A percentile compares a stretch with the other conserved stretches of the same genome.
Conservation (phyloP, 2,888 invertebrate species). For the Zygothrica quintamaculata region DNA sequence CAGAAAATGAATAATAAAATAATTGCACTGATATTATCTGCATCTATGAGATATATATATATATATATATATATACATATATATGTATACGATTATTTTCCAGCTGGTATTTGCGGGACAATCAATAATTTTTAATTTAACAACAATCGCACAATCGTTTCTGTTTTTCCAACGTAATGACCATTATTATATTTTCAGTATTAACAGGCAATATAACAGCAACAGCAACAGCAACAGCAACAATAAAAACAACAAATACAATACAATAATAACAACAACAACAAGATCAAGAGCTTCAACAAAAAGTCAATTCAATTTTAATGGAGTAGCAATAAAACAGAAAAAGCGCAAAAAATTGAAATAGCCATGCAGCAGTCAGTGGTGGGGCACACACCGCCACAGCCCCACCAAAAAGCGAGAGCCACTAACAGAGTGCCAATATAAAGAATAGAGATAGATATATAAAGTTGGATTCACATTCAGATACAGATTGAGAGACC, state of each 20-base stretch:
- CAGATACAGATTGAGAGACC: neutral
- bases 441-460: too few relatives aligned
- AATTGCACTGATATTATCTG: too few relatives aligned
- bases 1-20: too few relatives aligned
- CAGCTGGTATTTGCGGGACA: constrained; percentile 50
- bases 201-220: constrained; percentile 55
- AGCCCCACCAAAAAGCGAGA: constrained; percentile 18
- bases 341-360: constrained; percentile 74
- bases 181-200: constrained; percentile 75
- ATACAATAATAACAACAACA: constrained; percentile 23
- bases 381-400: constrained; percentile 6
- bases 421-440: constrained; percentile 6
- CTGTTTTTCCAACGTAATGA: constrained; percentile 65
- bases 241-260: constrained; percentile 17
- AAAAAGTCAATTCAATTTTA: constrained; percentile 77
- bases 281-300: constrained; percentile 33
- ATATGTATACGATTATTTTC: constrained; percentile 52
- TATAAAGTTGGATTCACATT: too few relatives aligned
- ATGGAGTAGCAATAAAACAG: constrained; percentile 79
- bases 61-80: neutral
- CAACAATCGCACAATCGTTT: constrained; percentile 77
- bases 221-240: constrained; percentile 26
- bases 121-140: constrained; percentile 79
- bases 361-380: constrained; percentile 62
- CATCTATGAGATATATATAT: neutral